Base-by-base conservation (phyloP, 2,888 invertebrate species). In the Ormyrus labotus region DNA sequence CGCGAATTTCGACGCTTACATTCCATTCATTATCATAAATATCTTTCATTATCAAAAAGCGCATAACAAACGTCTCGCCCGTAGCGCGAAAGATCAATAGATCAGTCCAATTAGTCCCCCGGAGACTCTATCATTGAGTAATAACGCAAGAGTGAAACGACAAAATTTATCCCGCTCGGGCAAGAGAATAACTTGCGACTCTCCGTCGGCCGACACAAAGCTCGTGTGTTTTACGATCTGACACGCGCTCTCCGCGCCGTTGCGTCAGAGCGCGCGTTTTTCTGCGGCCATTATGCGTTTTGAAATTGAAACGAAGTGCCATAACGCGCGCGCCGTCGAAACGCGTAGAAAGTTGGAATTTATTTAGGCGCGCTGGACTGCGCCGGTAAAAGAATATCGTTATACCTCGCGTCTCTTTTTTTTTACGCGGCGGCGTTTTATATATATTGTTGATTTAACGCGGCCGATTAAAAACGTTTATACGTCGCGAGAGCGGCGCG, bases 231-330 rank as follows among this genome's bases (percentile, higher is more conserved):
- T 76, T 69, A 75, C 67, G 64, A 73, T 63, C 9, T 65, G 58
- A 6, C 64, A 10, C 51, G 13, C 57, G 5, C 51, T 6, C n/a
- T 6, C 51, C n/a, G 51, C 6, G 51, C 6, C 48, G 58, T 53
- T 48, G 55, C 63, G 19, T 67, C 60, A 67, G 67, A 67, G 67
- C 60, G n/a, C 7, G 58, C 19, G 50, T 55, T 19, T 19, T 19
- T 19, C 64, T 19, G 7, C 13, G 70, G 70, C 50, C 70, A 70
- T 77, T 77, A 77, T 77, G 61, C 63, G 70, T 70, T 77, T 70
- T 77, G 70, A 77, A 77, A 77, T 77, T 77, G 77, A 77, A 77
- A 70, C 77, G 63, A 70, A 77, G 70, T 74, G 34, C 57, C 34
- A 34, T 34, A 50, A 50, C 51, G 75, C 73, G 51, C 6, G 61